These are phyloP conservation scores for Sebastes matsubarae DNA, from an alignment of 2,797 vertebrate genomes.

Conservation along the genomic window DNA sequence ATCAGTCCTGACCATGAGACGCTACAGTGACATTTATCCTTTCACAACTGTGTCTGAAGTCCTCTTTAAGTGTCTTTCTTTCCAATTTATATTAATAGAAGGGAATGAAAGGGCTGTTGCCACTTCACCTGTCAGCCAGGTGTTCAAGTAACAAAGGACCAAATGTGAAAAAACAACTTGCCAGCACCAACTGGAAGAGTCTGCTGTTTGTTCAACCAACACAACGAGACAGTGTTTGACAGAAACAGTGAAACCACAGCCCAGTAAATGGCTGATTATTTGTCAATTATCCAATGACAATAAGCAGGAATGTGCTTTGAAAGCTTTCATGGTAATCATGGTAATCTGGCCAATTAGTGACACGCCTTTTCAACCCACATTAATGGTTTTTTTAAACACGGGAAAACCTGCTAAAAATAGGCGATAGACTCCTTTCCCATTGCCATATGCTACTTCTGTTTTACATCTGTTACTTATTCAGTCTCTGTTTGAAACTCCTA, in stretches of 20 bases:
- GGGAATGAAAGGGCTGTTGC: not conserved
- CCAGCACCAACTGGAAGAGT: not conserved
- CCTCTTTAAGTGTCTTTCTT: not conserved
- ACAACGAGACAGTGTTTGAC: not conserved
- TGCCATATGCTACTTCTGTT: not conserved
- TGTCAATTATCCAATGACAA: not conserved
- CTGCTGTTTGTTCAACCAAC: not conserved
- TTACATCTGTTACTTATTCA: fast-evolving
- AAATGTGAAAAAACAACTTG: not conserved
- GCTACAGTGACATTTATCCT: not conserved
- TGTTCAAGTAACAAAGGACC: not conserved
- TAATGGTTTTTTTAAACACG: not conserved
- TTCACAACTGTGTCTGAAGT: not conserved
- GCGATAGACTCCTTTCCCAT: not conserved
- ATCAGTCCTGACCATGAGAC: not conserved
- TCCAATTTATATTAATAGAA: not conserved
- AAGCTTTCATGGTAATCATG: not conserved
- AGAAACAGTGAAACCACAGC: not conserved
- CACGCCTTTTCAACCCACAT: no score
- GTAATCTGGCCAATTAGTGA: not conserved
- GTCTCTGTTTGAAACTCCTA: no score
- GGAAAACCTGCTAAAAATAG: not conserved
- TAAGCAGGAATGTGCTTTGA: not conserved
- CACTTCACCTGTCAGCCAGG: not conserved
- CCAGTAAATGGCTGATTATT: not conserved